Evolutionary conservation across 2,797 vertebrate genomes (phyloP), one percentile per base, ranked within the genome.

Genomic region (Crocodylus rhombifer): DNA sequence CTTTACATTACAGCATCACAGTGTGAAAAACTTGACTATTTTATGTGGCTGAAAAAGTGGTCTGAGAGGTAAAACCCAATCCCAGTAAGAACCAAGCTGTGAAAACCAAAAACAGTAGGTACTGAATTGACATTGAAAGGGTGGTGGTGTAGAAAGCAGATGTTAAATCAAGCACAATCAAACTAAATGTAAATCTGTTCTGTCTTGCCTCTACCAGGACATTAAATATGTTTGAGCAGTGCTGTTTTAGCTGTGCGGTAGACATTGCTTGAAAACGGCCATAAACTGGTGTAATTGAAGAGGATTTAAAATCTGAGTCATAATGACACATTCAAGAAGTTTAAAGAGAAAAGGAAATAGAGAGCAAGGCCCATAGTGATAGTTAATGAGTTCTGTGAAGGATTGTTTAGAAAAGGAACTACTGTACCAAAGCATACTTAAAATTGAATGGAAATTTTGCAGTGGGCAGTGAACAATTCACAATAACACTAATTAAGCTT

Each of bases 151-250:
- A 94, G 82, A 65, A 95, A 93, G 33, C 79, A 90, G 76, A 89
- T 26, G 62, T 26, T 21, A 83, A 93, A 93, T 18, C 57, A 42
- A 61, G 78, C 42, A 82, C 81, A 56, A 61, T 60, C 65, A 80
- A 91, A 92, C 90, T 92, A 94, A 88, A 85, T 85, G 82, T 92
- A 95, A 94, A 94, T 83, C 86, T 80, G 63, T 92, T 96, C 93
- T 89, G 77, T 90, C 87, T 93, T 79, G 62, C 75, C 85, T 96
- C 87, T 57, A 88, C 88, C 86, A 91, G 90, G 91, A 80, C 87
- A 90, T 86, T 76, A 82, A 95, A 71, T 88, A 77, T 84, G 92
- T 93, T 36, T 86, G 80, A 90, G 90, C 77, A 57, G 69, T 1
- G 1, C 80, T 84, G 78, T 1, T 6, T 90, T 86, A 77, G 89